Evolutionary conservation across 2,797 vertebrate species (phyloP).

Genomic region (Emydoidea blandingii): DNA sequence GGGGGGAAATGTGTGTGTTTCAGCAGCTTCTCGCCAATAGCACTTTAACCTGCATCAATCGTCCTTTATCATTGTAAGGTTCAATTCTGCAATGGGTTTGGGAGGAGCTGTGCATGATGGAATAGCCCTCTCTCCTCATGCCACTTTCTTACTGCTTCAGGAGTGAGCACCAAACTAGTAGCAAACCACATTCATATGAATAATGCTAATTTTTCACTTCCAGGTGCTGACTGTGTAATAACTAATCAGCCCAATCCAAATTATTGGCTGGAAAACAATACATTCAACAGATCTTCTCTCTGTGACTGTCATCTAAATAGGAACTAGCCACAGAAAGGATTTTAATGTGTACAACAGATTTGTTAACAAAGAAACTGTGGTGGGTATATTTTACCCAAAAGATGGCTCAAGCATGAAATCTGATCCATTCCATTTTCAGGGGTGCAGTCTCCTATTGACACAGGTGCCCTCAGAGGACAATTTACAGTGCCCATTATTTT

Average conservation of each 20-base stretch:
- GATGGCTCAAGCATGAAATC: slow-evolving; percentile 17
- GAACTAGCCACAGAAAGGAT: slow-evolving; percentile 14
- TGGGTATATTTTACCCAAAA: slow-evolving; percentile 24
- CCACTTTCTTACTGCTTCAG: background rate
- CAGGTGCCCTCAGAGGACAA: slow-evolving; percentile 6
- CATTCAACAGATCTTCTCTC: slow-evolving; percentile 53
- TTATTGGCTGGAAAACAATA: background rate
- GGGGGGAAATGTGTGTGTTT: background rate
- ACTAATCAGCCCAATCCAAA: background rate
- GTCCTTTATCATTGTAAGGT: background rate
- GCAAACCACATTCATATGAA: slow-evolving; percentile 14
- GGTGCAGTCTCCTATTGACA: slow-evolving; percentile 21
- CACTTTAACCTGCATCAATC: background rate
- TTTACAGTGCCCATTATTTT: slow-evolving; percentile 50
- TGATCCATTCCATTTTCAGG: slow-evolving; percentile 50
- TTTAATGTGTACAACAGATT: slow-evolving; percentile 22
- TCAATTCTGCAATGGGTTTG: background rate
- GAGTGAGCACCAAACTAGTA: slow-evolving; percentile 12
- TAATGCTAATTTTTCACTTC: slow-evolving; percentile 28
- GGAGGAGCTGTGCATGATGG: background rate
- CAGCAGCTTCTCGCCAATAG: background rate
- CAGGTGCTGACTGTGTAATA: background rate
- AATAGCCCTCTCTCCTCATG: background rate
- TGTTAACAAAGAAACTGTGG: slow-evolving; percentile 25
- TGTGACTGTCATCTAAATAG: slow-evolving; percentile 41